These are phyloP conservation scores for Subacronicta megacephala DNA, from an alignment of 2,888 invertebrate genomes.

Conservation along the genomic window DNA sequence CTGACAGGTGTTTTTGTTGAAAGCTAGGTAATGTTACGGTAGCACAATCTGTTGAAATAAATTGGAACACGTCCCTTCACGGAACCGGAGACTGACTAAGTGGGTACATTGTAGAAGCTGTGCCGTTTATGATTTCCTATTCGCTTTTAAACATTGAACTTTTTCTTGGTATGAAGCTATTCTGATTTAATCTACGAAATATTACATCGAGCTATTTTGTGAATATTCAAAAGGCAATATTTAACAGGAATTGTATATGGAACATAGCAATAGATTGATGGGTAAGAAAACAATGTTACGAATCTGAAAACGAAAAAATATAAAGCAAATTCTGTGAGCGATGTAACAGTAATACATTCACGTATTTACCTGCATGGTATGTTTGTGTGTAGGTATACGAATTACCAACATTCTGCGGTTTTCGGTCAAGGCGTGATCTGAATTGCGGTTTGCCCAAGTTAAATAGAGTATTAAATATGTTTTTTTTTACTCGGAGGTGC, in stretches of 20 bases:
- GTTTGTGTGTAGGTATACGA: slow-evolving; percentile 33
- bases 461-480: slow-evolving; percentile 57
- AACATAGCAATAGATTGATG: background rate
- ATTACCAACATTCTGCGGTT: slow-evolving; percentile 61
- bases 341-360: slow-evolving; percentile 33
- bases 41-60: slow-evolving; percentile 43
- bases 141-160: background rate
- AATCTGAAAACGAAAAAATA: slow-evolving; percentile 9
- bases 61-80: slow-evolving; percentile 52
- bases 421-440: slow-evolving; percentile 59
- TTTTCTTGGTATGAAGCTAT: background rate
- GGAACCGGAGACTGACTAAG: slow-evolving; percentile 45
- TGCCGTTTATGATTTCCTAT: slow-evolving; percentile 4
- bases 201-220: background rate
- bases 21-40: slow-evolving; percentile 39
- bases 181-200: background rate
- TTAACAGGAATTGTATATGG: background rate
- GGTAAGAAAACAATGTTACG: background rate
- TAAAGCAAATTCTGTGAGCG: slow-evolving; percentile 19
- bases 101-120: slow-evolving; percentile 15
- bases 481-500: slow-evolving; percentile 40
- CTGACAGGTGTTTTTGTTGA: slow-evolving; percentile 42
- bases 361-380: slow-evolving; percentile 34
- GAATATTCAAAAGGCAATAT: background rate
- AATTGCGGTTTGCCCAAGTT: slow-evolving; percentile 59